Evolutionary conservation across 2,888 invertebrate species (phyloP).

Genomic region (Mesorhabditis spiculigera): DNA sequence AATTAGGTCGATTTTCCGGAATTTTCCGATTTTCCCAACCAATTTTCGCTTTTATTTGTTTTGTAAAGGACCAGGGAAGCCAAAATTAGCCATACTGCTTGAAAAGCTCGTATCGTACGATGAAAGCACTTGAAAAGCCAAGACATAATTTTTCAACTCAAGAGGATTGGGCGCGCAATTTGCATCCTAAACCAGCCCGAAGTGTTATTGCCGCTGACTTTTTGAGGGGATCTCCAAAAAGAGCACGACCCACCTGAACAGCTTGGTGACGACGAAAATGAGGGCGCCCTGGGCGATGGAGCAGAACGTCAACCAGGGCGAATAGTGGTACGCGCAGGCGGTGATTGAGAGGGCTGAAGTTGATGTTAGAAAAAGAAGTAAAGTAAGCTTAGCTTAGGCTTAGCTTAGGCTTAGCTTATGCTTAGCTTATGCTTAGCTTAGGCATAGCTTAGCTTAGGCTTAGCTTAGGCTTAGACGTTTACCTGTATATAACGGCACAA

Average conservation of each 20-base stretch:
- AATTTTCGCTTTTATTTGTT: no score
- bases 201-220: no score
- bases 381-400: neutral
- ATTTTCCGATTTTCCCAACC: neutral
- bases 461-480: neutral
- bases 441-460: neutral
- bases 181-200: no score
- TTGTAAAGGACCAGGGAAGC: no score
- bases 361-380: neutral
- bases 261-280: conserved; percentile 37
- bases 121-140: no score
- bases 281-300: conserved; percentile 45
- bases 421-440: neutral
- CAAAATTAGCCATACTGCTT: no score
- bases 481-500: conserved; percentile 32
- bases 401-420: neutral
- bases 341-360: conserved; percentile 29
- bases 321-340: conserved; percentile 38
- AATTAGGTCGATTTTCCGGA: conserved; percentile 18
- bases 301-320: conserved; percentile 36
- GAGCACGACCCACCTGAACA: conserved; percentile 26
- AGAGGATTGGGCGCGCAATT: no score
- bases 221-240: no score
- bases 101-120: no score
- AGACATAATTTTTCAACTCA: no score